A percentile compares a stretch with the other conserved stretches of the same genome.
These are phyloP conservation scores for Zophobas morio DNA, from an alignment of 1,140 invertebrate genomes.

Conservation along the genomic window DNA sequence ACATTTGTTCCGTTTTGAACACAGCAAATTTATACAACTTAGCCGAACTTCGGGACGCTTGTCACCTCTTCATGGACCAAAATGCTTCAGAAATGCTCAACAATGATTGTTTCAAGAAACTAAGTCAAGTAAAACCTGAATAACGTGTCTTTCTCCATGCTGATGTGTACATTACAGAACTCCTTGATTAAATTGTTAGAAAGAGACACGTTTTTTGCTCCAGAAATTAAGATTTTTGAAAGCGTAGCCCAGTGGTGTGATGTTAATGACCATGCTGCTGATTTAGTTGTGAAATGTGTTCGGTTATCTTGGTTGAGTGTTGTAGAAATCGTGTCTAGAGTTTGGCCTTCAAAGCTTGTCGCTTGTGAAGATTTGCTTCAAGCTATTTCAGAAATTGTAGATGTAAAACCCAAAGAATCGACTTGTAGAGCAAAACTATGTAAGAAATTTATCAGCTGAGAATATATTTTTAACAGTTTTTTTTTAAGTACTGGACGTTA, in stretches of 20 bases:
- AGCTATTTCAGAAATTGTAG: background rate
- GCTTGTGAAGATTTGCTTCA: background rate
- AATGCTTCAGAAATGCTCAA: background rate
- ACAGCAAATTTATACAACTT: no score
- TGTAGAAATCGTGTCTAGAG: background rate
- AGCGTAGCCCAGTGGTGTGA: background rate
- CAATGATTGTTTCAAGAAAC: background rate
- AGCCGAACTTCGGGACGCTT: no score
- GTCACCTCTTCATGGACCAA: no score
- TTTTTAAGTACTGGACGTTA: no score
- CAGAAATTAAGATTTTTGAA: background rate
- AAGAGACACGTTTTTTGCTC: conserved; percentile 4
- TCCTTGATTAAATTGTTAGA: background rate
- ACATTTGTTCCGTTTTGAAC: no score
- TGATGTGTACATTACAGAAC: background rate
- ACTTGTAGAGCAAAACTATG: background rate
- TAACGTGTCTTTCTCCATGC: background rate
- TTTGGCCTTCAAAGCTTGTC: background rate
- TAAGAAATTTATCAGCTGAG: background rate
- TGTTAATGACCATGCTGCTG: background rate
- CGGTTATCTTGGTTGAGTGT: background rate
- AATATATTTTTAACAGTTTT: no score
- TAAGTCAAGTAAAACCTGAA: background rate
- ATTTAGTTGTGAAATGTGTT: background rate
- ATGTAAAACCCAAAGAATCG: background rate